Base-by-base conservation (phyloP, 1,140 invertebrate genomes). In the Musca domestica region DNA sequence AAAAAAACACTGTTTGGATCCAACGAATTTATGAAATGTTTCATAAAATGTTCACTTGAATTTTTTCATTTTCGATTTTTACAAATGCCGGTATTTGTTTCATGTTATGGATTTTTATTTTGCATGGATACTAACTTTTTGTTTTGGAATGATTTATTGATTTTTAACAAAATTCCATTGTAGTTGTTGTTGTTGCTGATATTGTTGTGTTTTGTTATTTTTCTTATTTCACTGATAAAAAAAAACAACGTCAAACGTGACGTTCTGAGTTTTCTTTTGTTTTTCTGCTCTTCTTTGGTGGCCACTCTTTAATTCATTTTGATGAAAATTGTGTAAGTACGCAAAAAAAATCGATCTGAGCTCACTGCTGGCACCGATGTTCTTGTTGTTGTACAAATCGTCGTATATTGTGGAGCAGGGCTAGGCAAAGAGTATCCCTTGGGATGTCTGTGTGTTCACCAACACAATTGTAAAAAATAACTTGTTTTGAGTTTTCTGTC, bases 131-230 rank as follows among this genome's bases (percentile, higher is more conserved):
- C 48, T 61, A 61, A 41, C 56, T 41, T 61, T 51, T 19, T 51
- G 17, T 41, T 34, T 41, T 41, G 34, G 34, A 41, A 41, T 41
- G 56, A 61, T 34, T 61, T 61, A 61, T 61, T 61, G 56, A 61
- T 61, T 61, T 61, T 61, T 61, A 61, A 61, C 56, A 61, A 61
- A 61, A 61, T 61, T 61, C 56, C 56, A 61, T 61, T 41, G 6
- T 34, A 34, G 9, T 61, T 61, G 56, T 61, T 61, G 56, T 61
- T 61, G 48, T 51, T 34, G 27, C 27, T 54, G 1, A 14, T n/a
- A 56, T 58, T 58, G 48, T 41, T 41, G 6, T 41, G 34, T 41
- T 41, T 41, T 41, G 34, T 12, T 41, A 12, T 41, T 41, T n/a
- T n/a, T n/a, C n/a, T n/a, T n/a, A n/a, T n/a, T 41, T 41, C 34